Evolutionary conservation across 2,797 vertebrate species (phyloP).

Genomic region (Falco biarmicus): DNA sequence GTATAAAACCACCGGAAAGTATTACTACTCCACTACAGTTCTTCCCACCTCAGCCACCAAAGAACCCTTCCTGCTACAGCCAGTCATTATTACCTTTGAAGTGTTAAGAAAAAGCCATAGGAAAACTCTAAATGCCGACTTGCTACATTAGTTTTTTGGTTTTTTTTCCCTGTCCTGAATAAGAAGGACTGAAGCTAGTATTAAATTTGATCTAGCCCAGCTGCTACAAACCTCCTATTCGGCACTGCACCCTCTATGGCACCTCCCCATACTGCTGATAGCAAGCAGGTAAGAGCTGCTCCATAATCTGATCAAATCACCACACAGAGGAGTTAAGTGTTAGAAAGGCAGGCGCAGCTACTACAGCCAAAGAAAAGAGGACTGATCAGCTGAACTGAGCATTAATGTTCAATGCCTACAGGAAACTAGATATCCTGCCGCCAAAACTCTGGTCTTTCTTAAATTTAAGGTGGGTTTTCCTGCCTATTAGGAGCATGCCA

Average conservation of each 20-base stretch:
- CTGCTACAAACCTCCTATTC: background rate
- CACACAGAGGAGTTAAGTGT: background rate
- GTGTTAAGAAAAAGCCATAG: background rate
- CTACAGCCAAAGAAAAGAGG: background rate
- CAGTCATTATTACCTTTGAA: background rate
- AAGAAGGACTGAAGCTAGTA: background rate
- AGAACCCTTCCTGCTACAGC: background rate
- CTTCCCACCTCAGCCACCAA: background rate
- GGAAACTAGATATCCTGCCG: background rate
- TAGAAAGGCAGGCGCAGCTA: background rate
- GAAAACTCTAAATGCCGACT: background rate
- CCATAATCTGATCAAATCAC: background rate
- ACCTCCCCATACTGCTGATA: background rate
- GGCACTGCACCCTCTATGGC: background rate
- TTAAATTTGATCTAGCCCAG: background rate
- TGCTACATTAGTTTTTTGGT: background rate
- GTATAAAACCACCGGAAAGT: background rate
- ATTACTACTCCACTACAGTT: background rate
- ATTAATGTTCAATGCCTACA: background rate
- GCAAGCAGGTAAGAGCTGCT: background rate
- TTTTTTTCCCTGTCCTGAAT: background rate
- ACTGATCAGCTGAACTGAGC: background rate
- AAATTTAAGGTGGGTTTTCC: background rate
- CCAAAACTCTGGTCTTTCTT: background rate
- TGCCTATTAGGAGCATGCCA: background rate